Evolutionary conservation across 1,140 invertebrate genomes (phyloP).

Genomic region (Saxidomus purpurata): DNA sequence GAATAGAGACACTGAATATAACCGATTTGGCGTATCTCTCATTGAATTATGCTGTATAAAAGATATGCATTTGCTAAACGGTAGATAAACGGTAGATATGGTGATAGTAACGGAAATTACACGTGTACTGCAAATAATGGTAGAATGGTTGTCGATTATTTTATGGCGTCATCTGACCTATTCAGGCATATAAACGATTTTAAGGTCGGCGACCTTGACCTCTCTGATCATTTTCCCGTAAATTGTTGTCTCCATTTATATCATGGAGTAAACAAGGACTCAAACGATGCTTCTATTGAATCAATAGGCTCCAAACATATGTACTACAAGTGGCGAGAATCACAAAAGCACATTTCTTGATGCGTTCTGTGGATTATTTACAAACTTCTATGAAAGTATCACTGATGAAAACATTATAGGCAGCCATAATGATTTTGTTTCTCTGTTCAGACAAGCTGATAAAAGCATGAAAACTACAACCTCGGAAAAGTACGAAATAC

Average conservation of each 20-base stretch:
- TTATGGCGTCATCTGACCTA: not conserved
- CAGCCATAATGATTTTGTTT: not conserved
- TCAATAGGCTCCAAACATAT: not conserved
- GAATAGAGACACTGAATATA: constrained; percentile 1
- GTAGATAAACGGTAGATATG: constrained; percentile 13
- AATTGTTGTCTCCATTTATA: not conserved
- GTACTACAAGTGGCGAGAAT: not conserved
- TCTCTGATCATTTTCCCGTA: not conserved
- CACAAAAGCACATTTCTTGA: not conserved
- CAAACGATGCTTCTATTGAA: not conserved
- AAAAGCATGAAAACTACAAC: not conserved
- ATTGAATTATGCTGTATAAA: constrained; percentile 6
- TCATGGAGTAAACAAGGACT: not conserved
- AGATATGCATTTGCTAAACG: constrained; percentile 5
- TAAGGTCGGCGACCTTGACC: not conserved
- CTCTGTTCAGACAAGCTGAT: not conserved
- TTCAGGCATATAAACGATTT: not conserved
- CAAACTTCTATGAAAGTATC: not conserved
- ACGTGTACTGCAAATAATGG: constrained; percentile 1
- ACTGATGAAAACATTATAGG: not conserved
- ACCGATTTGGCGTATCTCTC: not conserved
- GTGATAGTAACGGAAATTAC: not conserved
- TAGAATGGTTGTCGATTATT: not conserved
- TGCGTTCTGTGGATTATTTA: not conserved
- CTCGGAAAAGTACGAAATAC: not conserved